These are phyloP conservation scores for Pegoplata infirma DNA, from an alignment of 2,888 invertebrate species.

Conservation along the genomic window DNA sequence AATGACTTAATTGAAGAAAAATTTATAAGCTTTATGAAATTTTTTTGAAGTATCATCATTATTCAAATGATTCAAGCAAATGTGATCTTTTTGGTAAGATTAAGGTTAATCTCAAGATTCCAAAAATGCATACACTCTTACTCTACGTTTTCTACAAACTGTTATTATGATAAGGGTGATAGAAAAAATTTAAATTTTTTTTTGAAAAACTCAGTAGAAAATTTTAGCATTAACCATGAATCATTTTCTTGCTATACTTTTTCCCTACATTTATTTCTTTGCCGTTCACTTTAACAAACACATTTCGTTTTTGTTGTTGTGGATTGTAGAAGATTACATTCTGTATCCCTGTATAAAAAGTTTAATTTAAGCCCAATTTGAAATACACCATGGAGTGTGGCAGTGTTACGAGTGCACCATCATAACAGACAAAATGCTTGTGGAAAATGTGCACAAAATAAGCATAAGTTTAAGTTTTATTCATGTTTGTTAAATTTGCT, in stretches of 20 bases:
- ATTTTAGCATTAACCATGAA: slow-evolving; percentile 45
- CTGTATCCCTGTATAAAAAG: slow-evolving; percentile 27
- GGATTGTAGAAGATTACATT: slow-evolving; percentile 43
- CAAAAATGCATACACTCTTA: too few relatives aligned
- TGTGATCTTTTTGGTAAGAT: too few relatives aligned
- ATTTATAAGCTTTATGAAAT: too few relatives aligned
- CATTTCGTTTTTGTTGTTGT: slow-evolving; percentile 46
- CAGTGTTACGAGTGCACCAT: too few relatives aligned
- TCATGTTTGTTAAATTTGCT: slow-evolving; percentile 39
- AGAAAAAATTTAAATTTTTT: too few relatives aligned
- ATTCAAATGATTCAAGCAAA: too few relatives aligned
- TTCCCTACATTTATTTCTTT: too few relatives aligned
- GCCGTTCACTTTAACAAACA: slow-evolving; percentile 16
- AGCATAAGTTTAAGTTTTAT: slow-evolving; percentile 44
- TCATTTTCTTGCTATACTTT: slow-evolving; percentile 33
- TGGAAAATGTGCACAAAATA: slow-evolving; percentile 6
- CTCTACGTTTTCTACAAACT: neutral
- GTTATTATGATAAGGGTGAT: neutral
- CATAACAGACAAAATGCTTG: neutral
- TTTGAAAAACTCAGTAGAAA: neutral
- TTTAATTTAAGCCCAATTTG: slow-evolving; percentile 52
- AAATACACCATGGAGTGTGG: slow-evolving; percentile 46
- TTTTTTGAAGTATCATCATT: too few relatives aligned
- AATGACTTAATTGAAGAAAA: too few relatives aligned
- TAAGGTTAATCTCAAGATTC: too few relatives aligned